Percentiles rank a stretch among this genome's conserved stretches.
phyloP scores from a whole-genome alignment of 2,113 vertebrate genomes.

The Synchiropus splendidus region DNA sequence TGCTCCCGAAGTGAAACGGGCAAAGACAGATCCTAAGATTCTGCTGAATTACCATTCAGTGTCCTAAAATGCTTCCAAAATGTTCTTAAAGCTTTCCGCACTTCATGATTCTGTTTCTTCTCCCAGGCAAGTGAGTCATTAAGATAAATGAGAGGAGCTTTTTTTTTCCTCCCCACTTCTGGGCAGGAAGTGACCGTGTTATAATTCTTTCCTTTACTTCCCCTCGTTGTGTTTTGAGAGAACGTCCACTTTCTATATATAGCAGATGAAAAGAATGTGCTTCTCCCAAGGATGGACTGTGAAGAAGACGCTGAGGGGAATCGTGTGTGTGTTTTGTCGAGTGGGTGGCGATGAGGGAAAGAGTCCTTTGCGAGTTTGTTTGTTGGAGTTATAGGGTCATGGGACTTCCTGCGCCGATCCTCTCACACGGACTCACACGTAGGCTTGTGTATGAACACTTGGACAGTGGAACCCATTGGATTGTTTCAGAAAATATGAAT shows the following conservation, averaged over 20 bases:
- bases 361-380: constrained; percentile 12
- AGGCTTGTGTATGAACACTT: constrained; percentile 24
- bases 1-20: constrained; percentile 16
- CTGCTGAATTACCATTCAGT: constrained; percentile 44
- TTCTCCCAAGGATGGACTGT: constrained; percentile 42
- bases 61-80: constrained; percentile 37
- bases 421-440: constrained; percentile 32
- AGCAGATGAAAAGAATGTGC: constrained; percentile 42
- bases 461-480: constrained; percentile 31
- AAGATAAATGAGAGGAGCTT: constrained; percentile 36
- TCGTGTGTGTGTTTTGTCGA: constrained; percentile 14
- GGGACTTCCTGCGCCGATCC: constrained; percentile 50
- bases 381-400: constrained; percentile 44
- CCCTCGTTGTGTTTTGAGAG: constrained; percentile 40
- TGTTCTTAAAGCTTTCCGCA: constrained; percentile 4
- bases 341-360: constrained; percentile 21
- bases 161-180: constrained; percentile 31
- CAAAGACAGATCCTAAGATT: constrained; percentile 28
- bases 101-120: constrained; percentile 18
- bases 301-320: constrained; percentile 17
- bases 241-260: constrained; percentile 45
- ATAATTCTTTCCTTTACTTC: constrained; percentile 35
- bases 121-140: constrained; percentile 49
- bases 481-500: constrained; percentile 7
- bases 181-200: constrained; percentile 44